Conservation (phyloP, 37 sponge, comb jelly and placozoan genomes). For the Ianthella basta region DNA sequence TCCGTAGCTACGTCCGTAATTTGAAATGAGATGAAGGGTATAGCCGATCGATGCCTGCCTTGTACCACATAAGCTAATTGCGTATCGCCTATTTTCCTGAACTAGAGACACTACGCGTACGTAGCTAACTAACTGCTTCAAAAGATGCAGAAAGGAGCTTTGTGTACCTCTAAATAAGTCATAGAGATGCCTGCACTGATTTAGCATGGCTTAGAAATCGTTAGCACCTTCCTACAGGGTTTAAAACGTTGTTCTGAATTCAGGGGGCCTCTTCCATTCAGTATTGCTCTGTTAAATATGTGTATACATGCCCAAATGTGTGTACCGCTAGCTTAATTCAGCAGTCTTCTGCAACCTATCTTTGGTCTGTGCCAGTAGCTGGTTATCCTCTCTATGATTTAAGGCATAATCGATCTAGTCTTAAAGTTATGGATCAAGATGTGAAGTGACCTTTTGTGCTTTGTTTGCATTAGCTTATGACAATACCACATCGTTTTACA, state of each 20-base stretch:
- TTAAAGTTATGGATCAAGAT: background rate
- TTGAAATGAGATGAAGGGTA: too few relatives aligned
- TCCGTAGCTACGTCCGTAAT: too few relatives aligned
- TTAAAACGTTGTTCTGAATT: conserved; percentile 15
- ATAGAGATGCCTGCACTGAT: conserved; percentile 14
- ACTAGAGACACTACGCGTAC: too few relatives aligned
- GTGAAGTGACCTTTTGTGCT: background rate
- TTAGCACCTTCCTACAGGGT: conserved; percentile 11
- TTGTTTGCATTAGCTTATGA: too few relatives aligned
- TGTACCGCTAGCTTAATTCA: background rate
- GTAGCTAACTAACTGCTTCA: too few relatives aligned
- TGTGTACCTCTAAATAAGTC: conserved; percentile 23
- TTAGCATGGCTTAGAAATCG: conserved; percentile 21
- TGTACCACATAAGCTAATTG: too few relatives aligned
- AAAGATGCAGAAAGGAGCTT: conserved; percentile 16
- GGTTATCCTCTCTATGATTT: background rate
- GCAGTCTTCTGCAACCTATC: conserved; percentile 6
- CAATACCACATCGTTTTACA: background rate
- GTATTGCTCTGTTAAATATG: too few relatives aligned
- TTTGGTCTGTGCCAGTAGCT: background rate
- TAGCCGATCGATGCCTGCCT: too few relatives aligned
- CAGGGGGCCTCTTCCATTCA: background rate
- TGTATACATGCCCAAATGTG: background rate
- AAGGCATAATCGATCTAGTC: background rate
- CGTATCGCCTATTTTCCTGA: too few relatives aligned